Conservation (phyloP, 2,113 vertebrate genomes). For the Poicephalus gulielmi region DNA sequence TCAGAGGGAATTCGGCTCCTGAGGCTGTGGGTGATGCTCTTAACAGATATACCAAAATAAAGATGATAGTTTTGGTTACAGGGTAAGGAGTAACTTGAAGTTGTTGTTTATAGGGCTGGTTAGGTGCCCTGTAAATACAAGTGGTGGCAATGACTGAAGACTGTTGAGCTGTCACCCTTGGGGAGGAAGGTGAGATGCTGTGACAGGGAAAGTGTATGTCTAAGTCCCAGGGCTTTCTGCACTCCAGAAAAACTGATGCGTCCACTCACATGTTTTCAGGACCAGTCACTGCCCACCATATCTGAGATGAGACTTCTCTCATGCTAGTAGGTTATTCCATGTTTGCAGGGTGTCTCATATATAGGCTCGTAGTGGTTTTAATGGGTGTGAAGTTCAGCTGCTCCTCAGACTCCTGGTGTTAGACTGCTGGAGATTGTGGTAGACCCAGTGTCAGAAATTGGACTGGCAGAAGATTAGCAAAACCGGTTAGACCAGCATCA, state of each 20-base stretch:
- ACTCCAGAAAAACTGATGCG: background rate
- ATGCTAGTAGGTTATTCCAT: background rate
- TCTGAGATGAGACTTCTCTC: background rate
- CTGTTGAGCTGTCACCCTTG: rapidly evolving
- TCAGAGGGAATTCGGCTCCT: background rate
- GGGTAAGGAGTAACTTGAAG: background rate
- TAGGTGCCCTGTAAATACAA: background rate
- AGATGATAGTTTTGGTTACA: background rate
- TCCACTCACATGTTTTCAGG: background rate
- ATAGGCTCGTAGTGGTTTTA: background rate
- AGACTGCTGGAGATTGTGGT: background rate
- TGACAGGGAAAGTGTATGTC: background rate
- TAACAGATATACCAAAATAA: background rate
- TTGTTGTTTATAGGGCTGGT: background rate
- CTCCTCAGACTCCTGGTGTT: background rate
- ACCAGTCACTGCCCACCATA: background rate
- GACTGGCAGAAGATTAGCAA: background rate
- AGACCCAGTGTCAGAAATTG: background rate
- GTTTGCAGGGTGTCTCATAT: background rate
- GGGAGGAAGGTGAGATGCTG: background rate
- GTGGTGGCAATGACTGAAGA: background rate
- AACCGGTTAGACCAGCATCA: background rate
- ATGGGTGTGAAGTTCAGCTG: background rate
- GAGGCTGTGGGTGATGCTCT: background rate
- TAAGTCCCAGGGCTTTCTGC: background rate